Evolutionary conservation across 2,113 vertebrate genomes (phyloP), one percentile per base, ranked within the genome.

Genomic region (Gallinago paraguaiae): DNA sequence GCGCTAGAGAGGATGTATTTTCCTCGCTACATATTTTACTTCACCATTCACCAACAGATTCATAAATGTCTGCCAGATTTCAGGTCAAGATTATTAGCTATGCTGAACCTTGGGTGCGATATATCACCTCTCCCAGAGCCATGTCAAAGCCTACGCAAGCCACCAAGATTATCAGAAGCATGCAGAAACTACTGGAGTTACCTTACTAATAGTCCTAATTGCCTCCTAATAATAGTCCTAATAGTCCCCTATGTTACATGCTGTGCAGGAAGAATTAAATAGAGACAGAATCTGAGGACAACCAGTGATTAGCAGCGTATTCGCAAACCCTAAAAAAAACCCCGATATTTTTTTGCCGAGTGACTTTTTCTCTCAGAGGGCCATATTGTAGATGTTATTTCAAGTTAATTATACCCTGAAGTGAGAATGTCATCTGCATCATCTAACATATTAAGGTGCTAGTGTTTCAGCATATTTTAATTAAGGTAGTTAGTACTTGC

Each of bases 241-340:
- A 57, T 7, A 54, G 33, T 67, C 37, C 10, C 39, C 7, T 53
- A 16, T 8, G 9, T 39, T 51, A 53, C 67, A 33, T 64, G 41
- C 11, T 76, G 19, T 22, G 45, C 31, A 46, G 37, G 13, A 48
- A 37, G 17, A 92, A 31, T 25, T 43, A 46, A 71, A 31, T 13
- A 45, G 51, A 86, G 28, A 50, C n/a, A 83, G 11, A 50, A 9
- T 22, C 25, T 33, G 31, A 80, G 18, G 59, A 68, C 25, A 79
- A 31, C 0, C 0, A 7, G 13, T 18, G 24, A 72, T 46, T 24
- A 51, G 19, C 11, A 63, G 23, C 7, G 8, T 17, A 22, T 45
- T 80, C 50, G 28, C 51, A 54, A 41, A 37, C 7, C 16, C 19
- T 59, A 41, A 41, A 50, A 37, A 48, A 79, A 63, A 45, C 10